Base-by-base conservation (phyloP, 2,113 vertebrate species). In the Poecilia latipinna region DNA sequence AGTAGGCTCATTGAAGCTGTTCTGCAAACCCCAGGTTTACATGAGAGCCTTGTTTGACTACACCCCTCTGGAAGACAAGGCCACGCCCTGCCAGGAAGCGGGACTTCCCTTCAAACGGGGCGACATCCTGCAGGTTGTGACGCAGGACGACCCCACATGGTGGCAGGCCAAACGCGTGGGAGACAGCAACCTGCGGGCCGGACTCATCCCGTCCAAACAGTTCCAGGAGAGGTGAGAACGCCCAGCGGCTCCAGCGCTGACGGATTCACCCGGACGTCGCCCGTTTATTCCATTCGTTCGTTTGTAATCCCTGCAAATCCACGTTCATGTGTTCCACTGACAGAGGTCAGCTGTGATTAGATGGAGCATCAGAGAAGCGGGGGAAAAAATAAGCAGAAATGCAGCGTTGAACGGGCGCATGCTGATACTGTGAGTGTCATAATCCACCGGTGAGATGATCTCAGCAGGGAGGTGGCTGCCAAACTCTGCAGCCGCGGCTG, bases 101-200 rank as follows among this genome's bases (percentile, higher is more conserved):
- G 97, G 97, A 24, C 94, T 99, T 85, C 96, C 97, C 0, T 99
- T 99, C 78, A 96, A 96, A 57, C 93, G 95, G 0, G 91, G 96
- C 0, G 97, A 98, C 42, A 89, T 99, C 82, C 95, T 99, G 65
- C 97, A 99, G 84, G 96, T 99, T 4, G 97, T 99, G 32, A 97
- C 96, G 82, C 97, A 97, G 62, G 97, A 97, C 0, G 97, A 99
- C 75, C 91, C 93, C 54, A 98, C 96, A 0, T 99, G 97, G 97
- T 99, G 97, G 97, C 97, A 99, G 89, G 97, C 97, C 72, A 98
- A 98, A 75, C 93, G 95, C 1, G 95, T 98, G 12, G 97, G 96
- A 11, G 97, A 98, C 79, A 96, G 96, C 67, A 97, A 96, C 90
- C 96, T 98, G 73, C 95, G 97, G 17, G 97, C 97, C 0, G 97